A percentile compares a stretch with the other conserved stretches of the same genome.
Conservation (phyloP, 2,888 invertebrate species). For the Dyspetes luteomarginatus region DNA sequence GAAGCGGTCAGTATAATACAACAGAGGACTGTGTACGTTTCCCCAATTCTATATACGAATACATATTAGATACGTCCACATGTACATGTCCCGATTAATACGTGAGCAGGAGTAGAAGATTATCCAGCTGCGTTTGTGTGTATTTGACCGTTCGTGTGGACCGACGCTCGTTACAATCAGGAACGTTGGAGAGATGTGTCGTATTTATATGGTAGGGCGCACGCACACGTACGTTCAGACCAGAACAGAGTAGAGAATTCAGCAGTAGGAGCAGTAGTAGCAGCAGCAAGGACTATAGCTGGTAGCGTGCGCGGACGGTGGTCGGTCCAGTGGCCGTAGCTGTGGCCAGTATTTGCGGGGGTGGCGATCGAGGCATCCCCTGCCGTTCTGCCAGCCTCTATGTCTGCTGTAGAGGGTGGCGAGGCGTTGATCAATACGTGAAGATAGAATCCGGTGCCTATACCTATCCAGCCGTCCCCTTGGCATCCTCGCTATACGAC, state of each 20-base stretch:
- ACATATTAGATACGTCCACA: constrained; percentile 7
- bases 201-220: constrained; percentile 57
- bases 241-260: constrained; percentile 52
- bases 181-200: constrained; percentile 65
- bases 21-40: constrained; percentile 18
- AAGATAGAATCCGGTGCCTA: constrained; percentile 84
- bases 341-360: constrained; percentile 80
- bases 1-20: constrained; percentile 31
- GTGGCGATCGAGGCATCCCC: constrained; percentile 78
- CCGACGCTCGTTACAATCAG: constrained; percentile 69
- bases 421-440: constrained; percentile 84
- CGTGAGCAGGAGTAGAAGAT: constrained; percentile 50
- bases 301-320: constrained; percentile 78
- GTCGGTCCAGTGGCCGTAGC: constrained; percentile 83
- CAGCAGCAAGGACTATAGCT: constrained; percentile 1
- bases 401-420: constrained; percentile 76
- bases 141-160: constrained; percentile 62
- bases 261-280: constrained; percentile 22
- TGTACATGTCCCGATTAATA: constrained; percentile 34
- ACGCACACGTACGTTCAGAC: constrained; percentile 55
- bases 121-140: constrained; percentile 48
- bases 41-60: not conserved
- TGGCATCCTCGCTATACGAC: constrained; percentile 58
- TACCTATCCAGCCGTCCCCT: constrained; percentile 76
- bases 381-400: constrained; percentile 63